phyloP scores from a whole-genome alignment of 2,113 vertebrate species.

The Galeopterus variegatus region DNA sequence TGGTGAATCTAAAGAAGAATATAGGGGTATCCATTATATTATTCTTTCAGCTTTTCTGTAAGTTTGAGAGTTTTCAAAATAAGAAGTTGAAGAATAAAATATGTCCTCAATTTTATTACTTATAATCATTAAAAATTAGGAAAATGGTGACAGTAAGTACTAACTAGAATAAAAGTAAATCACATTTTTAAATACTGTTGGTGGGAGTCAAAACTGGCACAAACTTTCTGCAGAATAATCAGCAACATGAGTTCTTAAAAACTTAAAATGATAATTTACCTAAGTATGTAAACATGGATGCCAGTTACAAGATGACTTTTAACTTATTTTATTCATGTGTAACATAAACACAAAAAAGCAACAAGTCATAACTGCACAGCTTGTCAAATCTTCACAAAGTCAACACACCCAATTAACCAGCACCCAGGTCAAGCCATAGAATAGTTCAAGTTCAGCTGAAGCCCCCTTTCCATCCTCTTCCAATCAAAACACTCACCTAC shows the following conservation, averaged over 20 bases:
- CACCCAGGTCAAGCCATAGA: background rate
- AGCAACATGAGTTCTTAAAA: background rate
- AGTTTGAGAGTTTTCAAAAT: constrained; percentile 50
- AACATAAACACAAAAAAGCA: background rate
- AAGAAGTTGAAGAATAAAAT: constrained; percentile 45
- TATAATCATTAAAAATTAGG: constrained; percentile 16
- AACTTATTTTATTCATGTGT: background rate
- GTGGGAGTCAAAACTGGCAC: background rate
- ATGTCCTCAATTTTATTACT: background rate
- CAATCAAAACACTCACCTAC: background rate
- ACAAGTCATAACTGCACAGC: background rate
- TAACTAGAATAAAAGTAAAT: background rate
- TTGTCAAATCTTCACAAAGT: background rate
- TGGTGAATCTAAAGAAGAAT: background rate
- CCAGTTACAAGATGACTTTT: background rate
- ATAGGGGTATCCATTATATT: background rate
- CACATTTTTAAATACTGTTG: background rate
- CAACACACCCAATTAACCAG: background rate
- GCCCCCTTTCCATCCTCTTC: background rate
- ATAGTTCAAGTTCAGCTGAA: background rate
- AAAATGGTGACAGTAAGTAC: background rate
- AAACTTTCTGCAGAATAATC: background rate
- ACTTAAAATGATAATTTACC: background rate
- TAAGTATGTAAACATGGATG: background rate
- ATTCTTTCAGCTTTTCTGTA: background rate